These are phyloP conservation scores for Erpornis zantholeuca DNA, from an alignment of 2,113 vertebrate genomes.

Conservation along the genomic window DNA sequence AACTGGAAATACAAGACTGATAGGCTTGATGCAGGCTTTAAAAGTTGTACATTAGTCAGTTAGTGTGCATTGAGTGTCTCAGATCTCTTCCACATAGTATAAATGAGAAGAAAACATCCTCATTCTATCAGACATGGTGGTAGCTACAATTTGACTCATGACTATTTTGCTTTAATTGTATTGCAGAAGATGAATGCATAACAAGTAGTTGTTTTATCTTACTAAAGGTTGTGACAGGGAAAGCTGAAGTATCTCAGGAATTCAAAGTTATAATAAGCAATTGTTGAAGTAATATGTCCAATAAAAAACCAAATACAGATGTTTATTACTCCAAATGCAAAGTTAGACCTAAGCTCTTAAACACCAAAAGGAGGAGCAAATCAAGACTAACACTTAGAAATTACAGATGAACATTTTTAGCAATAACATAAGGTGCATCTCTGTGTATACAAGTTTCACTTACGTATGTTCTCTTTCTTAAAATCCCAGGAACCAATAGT, in stretches of 20 bases:
- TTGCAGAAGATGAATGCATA: neutral
- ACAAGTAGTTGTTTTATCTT: neutral
- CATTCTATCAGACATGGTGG: neutral
- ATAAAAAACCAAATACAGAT: neutral
- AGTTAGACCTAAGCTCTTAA: neutral
- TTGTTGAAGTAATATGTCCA: neutral
- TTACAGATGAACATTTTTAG: neutral
- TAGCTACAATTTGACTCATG: neutral
- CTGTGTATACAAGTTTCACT: neutral
- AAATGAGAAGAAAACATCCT: neutral
- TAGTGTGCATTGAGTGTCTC: neutral
- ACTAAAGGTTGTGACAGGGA: neutral
- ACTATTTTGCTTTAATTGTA: neutral
- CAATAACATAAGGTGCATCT: neutral
- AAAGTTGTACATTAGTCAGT: neutral
- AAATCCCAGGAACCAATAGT: neutral
- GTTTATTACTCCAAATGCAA: neutral
- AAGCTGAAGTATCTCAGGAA: neutral
- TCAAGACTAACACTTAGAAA: neutral
- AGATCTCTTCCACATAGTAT: neutral
- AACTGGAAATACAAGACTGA: conserved; percentile 50
- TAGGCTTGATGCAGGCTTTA: neutral
- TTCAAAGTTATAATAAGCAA: neutral
- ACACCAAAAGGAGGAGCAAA: neutral
- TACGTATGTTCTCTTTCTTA: neutral